Evolutionary conservation across 2,888 invertebrate genomes (phyloP), one percentile per base, ranked within the genome.

Genomic region (Tanytarsus gracilentus): DNA sequence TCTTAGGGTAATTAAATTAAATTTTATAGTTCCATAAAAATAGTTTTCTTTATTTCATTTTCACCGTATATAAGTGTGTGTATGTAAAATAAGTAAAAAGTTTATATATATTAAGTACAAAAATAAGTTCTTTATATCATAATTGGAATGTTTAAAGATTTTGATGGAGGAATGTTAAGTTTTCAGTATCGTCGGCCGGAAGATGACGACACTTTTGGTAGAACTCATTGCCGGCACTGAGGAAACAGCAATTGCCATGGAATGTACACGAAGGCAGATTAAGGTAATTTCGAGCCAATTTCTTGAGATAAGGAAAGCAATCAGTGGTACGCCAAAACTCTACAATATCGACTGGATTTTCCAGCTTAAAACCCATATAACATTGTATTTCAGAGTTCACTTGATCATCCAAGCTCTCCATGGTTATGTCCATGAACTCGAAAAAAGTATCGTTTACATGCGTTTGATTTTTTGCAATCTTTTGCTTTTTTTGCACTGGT

Each of bases 351-450:
- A 60, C 50, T 14, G 50, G 36, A 50, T 50, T 39, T 21, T 60
- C 60, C 25, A 60, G 33, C 18, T 60, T 60, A 11, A 50, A 30
- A 11, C 60, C 60, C 60, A 60, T 49, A 18, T 60, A 60, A 30
- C 60, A 30, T 49, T 60, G 60, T 11, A 60, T 60, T 29, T 60
- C 60, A 7, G 60, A 60, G 8, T 60, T 50, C 6, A 60, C 50
- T 50, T 50, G 50, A 36, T 60, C 60, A 8, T 60, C 60, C 11
- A 30, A 21, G 18, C 36, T 50, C 26, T 50, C 60, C 60, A 60
- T 60, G 5, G 60, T 23, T 23, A 60, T 36, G 18, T 60, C 60
- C 60, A 60, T 60, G 21, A 60, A 60, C n/a, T 60, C 60, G 7
- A 50, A 16, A n/a, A 60, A 60, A 5, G 60, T 58, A n/a, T 58